Percentiles rank a stretch among this genome's conserved stretches.
These are phyloP conservation scores for Drymodes brunneopygia DNA, from an alignment of 2,113 vertebrate genomes.

Conservation along the genomic window DNA sequence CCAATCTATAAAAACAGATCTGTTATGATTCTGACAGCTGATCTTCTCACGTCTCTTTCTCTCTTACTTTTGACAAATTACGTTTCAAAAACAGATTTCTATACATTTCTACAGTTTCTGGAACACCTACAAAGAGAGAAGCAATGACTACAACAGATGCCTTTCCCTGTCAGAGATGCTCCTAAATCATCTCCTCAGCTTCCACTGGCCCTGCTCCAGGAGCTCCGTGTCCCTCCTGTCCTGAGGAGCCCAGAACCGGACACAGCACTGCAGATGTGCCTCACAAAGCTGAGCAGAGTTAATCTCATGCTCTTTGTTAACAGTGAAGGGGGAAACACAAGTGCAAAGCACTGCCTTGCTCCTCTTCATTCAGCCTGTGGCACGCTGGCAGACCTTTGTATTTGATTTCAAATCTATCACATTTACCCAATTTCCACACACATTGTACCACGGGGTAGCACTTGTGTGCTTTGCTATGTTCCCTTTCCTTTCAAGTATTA, in stretches of 20 bases:
- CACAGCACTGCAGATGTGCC: not conserved
- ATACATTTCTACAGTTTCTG: not conserved
- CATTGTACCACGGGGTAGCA: not conserved
- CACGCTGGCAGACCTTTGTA: not conserved
- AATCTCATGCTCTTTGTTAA: not conserved
- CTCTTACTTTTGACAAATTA: not conserved
- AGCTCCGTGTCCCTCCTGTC: not conserved
- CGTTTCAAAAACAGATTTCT: not conserved
- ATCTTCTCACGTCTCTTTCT: not conserved
- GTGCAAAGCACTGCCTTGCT: not conserved
- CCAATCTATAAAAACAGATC: not conserved
- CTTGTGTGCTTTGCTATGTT: rapidly evolving
- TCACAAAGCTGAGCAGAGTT: not conserved
- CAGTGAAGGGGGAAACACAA: not conserved
- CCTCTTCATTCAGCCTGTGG: not conserved
- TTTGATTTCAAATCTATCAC: not conserved
- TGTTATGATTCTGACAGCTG: not conserved
- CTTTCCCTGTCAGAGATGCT: not conserved
- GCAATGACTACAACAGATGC: not conserved
- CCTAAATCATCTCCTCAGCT: not conserved
- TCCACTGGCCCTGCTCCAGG: rapidly evolving
- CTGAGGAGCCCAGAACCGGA: not conserved
- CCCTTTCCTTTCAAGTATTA: not conserved
- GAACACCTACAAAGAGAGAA: not conserved
- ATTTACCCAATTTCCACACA: not conserved